Percentiles rank a stretch among this genome's conserved stretches.
These are phyloP conservation scores for Leistus spinibarbis DNA, from an alignment of 2,888 invertebrate species.

Conservation along the genomic window DNA sequence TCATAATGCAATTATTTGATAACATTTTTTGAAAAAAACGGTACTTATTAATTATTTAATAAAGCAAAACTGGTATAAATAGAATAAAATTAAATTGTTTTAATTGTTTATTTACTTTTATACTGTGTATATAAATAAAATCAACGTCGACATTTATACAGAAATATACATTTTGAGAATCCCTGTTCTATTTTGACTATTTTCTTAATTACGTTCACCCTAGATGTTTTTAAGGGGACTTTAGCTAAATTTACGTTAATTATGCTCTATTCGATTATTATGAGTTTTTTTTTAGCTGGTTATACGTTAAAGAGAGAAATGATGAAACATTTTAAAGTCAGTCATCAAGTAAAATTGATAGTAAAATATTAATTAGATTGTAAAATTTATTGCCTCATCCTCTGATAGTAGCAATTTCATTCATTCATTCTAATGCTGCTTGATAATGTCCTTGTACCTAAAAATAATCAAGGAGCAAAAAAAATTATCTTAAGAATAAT, in stretches of 20 bases:
- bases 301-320: not conserved
- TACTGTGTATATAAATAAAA: too few relatives aligned
- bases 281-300: too few relatives aligned
- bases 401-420: slow-evolving; percentile 21
- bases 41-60: too few relatives aligned
- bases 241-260: not conserved
- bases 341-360: slow-evolving; percentile 28
- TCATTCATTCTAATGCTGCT: slow-evolving; percentile 14
- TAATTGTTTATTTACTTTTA: not conserved
- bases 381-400: slow-evolving; percentile 30
- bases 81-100: not conserved
- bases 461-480: not conserved
- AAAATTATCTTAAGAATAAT: not conserved
- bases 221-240: not conserved
- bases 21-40: too few relatives aligned
- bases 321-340: slow-evolving; percentile 23
- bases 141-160: too few relatives aligned
- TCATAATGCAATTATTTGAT: too few relatives aligned
- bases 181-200: too few relatives aligned
- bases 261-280: not conserved
- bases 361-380: slow-evolving; percentile 26
- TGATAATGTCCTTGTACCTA: not conserved
- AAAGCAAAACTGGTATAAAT: too few relatives aligned
- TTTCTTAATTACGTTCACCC: not conserved
- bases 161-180: too few relatives aligned